These are phyloP conservation scores for Lasiurus cinereus DNA, from an alignment of 2,113 vertebrate genomes.

Conservation along the genomic window DNA sequence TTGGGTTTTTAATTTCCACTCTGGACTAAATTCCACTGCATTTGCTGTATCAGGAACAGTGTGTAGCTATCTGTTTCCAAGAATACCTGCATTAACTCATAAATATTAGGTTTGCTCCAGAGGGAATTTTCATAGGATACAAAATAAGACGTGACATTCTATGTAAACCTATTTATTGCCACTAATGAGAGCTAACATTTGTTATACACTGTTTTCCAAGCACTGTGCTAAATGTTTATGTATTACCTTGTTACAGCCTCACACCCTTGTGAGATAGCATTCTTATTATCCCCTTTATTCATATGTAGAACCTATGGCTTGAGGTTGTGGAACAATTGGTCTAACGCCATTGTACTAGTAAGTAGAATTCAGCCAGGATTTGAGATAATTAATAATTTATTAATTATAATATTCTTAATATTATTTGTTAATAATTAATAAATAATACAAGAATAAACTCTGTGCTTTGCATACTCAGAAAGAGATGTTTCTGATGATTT, in stretches of 20 bases:
- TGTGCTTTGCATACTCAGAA: no score
- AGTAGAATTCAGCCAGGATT: background rate
- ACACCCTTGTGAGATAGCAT: background rate
- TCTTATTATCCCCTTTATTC: background rate
- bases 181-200: background rate
- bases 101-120: background rate
- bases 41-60: background rate
- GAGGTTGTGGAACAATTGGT: background rate
- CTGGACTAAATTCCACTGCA: background rate
- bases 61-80: constrained; percentile 3
- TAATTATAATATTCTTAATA: no score
- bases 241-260: background rate
- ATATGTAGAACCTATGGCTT: background rate
- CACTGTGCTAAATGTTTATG: background rate
- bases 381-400: background rate
- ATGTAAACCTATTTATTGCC: background rate
- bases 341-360: background rate
- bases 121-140: background rate
- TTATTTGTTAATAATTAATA: no score
- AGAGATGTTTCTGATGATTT: background rate
- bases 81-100: background rate
- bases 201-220: background rate
- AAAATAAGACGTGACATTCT: background rate
- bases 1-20: background rate
- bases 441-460: no score